Conservation (phyloP, 2,797 vertebrate species). For the Hybognathus amarus region DNA sequence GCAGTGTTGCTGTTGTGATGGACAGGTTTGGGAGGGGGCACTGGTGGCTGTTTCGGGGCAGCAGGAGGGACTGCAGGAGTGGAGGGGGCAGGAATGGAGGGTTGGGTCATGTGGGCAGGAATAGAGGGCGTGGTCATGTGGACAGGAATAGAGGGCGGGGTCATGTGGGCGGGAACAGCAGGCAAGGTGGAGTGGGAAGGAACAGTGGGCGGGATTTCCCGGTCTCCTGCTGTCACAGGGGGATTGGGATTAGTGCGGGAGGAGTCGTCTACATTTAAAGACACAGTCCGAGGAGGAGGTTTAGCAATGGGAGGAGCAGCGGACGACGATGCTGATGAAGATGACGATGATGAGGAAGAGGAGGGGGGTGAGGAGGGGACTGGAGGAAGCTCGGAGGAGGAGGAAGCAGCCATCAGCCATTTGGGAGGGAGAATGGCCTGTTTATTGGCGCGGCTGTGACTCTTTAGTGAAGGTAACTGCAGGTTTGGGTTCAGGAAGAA, state of each 20-base stretch:
- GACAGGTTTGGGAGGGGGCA: conserved; percentile 60
- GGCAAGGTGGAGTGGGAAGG: background rate
- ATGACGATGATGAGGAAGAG: conserved; percentile 64
- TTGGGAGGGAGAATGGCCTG: conserved; percentile 89
- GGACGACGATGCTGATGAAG: conserved; percentile 59
- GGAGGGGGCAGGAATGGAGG: background rate
- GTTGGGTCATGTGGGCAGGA: no score
- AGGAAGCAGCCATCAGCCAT: conserved; percentile 72
- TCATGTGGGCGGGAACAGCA: background rate
- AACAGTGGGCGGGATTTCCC: conserved; percentile 60
- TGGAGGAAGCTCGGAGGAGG: conserved; percentile 68
- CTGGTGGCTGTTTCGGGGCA: conserved; percentile 84
- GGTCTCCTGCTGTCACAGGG: conserved; percentile 41
- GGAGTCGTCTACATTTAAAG: conserved; percentile 65
- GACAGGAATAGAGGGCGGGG: accelerated
- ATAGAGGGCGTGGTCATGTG: no score
- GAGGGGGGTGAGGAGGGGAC: conserved; percentile 66
- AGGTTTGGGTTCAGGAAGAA: conserved; percentile 65
- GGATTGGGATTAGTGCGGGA: conserved; percentile 28
- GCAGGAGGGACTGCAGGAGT: conserved; percentile 55
- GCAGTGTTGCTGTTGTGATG: conserved; percentile 85
- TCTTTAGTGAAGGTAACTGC: conserved; percentile 71
- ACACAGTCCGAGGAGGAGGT: conserved; percentile 75
- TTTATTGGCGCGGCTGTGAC: conserved; percentile 64
- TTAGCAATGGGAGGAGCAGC: conserved; percentile 67